Evolutionary conservation across 2,113 vertebrate species (phyloP).

Genomic region (Cynopterus brachyotis): DNA sequence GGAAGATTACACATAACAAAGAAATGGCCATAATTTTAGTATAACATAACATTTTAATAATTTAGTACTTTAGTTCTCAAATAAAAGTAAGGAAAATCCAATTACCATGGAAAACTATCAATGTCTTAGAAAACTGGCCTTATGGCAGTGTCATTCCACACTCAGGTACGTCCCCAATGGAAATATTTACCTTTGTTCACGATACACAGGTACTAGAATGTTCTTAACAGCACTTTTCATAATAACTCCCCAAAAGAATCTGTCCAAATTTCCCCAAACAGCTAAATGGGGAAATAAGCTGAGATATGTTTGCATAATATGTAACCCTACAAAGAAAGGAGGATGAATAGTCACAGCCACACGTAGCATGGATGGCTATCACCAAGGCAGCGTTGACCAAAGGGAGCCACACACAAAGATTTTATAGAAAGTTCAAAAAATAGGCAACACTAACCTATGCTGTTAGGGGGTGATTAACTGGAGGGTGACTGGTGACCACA

Average conservation of each 20-base stretch:
- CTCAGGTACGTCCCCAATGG: not conserved
- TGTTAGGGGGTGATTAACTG: not conserved
- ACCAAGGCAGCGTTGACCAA: not conserved
- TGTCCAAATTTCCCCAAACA: not conserved
- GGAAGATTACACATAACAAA: not conserved
- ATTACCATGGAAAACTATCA: not conserved
- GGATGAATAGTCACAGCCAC: fast-evolving
- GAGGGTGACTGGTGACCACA: not conserved
- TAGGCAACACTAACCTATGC: not conserved
- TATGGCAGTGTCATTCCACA: not conserved
- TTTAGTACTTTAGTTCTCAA: not conserved
- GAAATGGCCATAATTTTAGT: not conserved
- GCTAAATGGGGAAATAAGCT: not conserved
- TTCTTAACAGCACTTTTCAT: not conserved
- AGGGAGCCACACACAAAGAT: not conserved
- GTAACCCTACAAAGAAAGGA: not conserved
- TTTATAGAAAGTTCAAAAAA: not conserved
- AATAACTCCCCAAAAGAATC: not conserved
- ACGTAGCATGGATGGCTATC: fast-evolving
- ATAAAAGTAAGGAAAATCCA: not conserved
- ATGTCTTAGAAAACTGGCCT: not conserved
- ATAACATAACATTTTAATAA: not conserved
- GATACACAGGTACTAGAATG: not conserved
- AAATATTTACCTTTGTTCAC: not conserved
- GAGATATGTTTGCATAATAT: not conserved